A percentile compares a stretch with the other conserved stretches of the same genome.
These are phyloP conservation scores for Drosophila pseudoananassae DNA, from an alignment of 1,140 invertebrate species.

Conservation along the genomic window DNA sequence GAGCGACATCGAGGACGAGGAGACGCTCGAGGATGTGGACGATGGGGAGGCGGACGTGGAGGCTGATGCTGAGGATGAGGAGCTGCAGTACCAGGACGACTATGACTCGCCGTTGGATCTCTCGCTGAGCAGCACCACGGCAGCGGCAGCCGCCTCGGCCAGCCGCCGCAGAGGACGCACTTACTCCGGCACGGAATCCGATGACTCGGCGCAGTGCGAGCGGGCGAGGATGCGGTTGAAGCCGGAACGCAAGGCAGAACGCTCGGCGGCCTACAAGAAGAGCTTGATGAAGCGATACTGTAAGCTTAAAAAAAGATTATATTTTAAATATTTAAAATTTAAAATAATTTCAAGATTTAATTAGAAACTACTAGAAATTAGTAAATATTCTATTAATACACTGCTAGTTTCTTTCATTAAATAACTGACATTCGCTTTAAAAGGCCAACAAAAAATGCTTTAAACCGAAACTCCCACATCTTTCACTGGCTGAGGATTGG, in stretches of 20 bases:
- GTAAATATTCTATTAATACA: neutral
- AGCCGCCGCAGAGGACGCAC: conserved; percentile 83
- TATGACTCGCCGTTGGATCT: conserved; percentile 87
- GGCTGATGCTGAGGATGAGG: conserved; percentile 63
- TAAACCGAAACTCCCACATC: conserved; percentile 39
- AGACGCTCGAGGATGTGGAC: conserved; percentile 63
- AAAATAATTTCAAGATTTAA: too few species aligned
- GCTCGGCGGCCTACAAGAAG: conserved; percentile 93
- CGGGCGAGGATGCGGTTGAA: conserved; percentile 73
- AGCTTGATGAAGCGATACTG: conserved; percentile 94
- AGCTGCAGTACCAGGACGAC: conserved; percentile 74
- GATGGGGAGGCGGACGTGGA: conserved; percentile 60
- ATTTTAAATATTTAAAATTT: neutral
- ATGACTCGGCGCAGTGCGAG: conserved; percentile 87
- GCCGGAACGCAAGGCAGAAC: conserved; percentile 83
- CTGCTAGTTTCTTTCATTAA: neutral
- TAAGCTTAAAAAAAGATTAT: conserved; percentile 85
- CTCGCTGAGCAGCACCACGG: conserved; percentile 84
- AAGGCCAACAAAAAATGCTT: neutral
- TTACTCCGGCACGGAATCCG: conserved; percentile 90
- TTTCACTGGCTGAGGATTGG: conserved; percentile 58
- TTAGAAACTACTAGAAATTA: neutral
- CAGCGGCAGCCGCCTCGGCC: conserved; percentile 30
- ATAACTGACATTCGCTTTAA: neutral
- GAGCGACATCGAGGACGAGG: conserved; percentile 74